Conservation (phyloP, 2,113 vertebrate genomes). For the Chaenocephalus aceratus region DNA sequence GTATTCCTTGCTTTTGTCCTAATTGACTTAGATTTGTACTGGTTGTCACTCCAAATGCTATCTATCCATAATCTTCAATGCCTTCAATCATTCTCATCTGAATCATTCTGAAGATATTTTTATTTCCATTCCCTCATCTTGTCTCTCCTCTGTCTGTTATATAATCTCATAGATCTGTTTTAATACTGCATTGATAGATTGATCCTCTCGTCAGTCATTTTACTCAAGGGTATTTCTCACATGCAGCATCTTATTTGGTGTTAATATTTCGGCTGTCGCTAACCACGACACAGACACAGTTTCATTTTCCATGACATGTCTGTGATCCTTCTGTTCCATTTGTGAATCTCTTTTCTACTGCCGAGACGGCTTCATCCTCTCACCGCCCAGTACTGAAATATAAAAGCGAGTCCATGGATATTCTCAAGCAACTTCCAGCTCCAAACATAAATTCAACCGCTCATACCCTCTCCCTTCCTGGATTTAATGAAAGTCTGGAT, state of each 20-base stretch:
- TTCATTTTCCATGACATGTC: conserved; percentile 18
- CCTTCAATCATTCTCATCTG: conserved; percentile 7
- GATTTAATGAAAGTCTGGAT: conserved; percentile 37
- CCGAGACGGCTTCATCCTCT: conserved; percentile 1
- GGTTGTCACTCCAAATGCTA: not conserved
- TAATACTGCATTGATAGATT: conserved; percentile 24
- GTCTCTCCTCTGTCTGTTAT: conserved; percentile 22
- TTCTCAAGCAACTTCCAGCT: conserved; percentile 6
- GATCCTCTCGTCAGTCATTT: conserved; percentile 43
- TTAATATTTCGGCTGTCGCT: conserved; percentile 11
- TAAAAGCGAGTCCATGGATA: not conserved
- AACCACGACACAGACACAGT: conserved; percentile 1
- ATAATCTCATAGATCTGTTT: conserved; percentile 43
- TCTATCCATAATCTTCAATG: not conserved
- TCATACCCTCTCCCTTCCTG: not conserved
- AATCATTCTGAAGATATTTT: conserved; percentile 20
- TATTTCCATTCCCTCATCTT: conserved; percentile 21
- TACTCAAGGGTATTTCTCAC: conserved; percentile 25
- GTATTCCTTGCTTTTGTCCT: not conserved
- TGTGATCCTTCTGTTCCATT: conserved; percentile 18
- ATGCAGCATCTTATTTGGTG: not conserved
- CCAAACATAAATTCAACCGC: conserved; percentile 6
- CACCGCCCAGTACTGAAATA: conserved; percentile 1
- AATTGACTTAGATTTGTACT: not conserved
- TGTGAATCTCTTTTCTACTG: conserved; percentile 4